Percentiles rank a stretch among this genome's conserved stretches.
phyloP scores from a whole-genome alignment of 2,113 vertebrate genomes.

The Triplophysa dalaica region DNA sequence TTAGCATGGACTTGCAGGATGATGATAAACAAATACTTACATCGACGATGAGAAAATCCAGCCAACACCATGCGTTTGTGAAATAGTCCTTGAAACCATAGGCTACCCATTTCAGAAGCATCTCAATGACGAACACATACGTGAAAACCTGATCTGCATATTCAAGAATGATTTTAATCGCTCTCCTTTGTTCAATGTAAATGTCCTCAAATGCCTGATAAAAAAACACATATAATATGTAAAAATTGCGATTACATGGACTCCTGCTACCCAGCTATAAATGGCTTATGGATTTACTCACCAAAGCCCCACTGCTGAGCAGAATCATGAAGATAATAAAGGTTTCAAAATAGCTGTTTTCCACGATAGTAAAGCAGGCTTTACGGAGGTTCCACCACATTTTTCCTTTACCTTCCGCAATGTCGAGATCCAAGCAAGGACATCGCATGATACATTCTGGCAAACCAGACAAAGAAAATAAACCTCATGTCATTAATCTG shows the following conservation, averaged over 20 bases:
- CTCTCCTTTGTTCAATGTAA: slow-evolving; percentile 82
- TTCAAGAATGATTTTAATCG: slow-evolving; percentile 86
- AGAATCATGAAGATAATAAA: slow-evolving; percentile 99
- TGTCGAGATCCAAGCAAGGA: slow-evolving; percentile 82
- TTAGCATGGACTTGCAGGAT: not conserved
- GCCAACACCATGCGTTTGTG: slow-evolving; percentile 97
- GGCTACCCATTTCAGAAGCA: slow-evolving; percentile 95
- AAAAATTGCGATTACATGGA: not conserved
- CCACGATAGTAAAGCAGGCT: slow-evolving; percentile 87
- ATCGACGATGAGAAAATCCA: slow-evolving; percentile 95
- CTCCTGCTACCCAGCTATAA: no score
- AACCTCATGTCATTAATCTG: not conserved
- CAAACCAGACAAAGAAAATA: not conserved
- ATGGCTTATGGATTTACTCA: slow-evolving; percentile 41
- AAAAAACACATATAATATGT: not conserved
- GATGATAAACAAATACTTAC: slow-evolving; percentile 70
- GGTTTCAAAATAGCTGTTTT: slow-evolving; percentile 93
- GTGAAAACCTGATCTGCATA: slow-evolving; percentile 93
- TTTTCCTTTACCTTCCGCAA: slow-evolving; percentile 75
- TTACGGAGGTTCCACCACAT: slow-evolving; percentile 85
- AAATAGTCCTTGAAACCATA: slow-evolving; percentile 94
- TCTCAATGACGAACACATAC: slow-evolving; percentile 90
- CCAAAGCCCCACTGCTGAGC: slow-evolving; percentile 92
- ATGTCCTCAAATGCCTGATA: slow-evolving; percentile 93
- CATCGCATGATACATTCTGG: slow-evolving; percentile 83